Evolutionary conservation across 37 sponge, comb jelly and placozoan species (phyloP).

Genomic region (Haliclona indistincta): DNA sequence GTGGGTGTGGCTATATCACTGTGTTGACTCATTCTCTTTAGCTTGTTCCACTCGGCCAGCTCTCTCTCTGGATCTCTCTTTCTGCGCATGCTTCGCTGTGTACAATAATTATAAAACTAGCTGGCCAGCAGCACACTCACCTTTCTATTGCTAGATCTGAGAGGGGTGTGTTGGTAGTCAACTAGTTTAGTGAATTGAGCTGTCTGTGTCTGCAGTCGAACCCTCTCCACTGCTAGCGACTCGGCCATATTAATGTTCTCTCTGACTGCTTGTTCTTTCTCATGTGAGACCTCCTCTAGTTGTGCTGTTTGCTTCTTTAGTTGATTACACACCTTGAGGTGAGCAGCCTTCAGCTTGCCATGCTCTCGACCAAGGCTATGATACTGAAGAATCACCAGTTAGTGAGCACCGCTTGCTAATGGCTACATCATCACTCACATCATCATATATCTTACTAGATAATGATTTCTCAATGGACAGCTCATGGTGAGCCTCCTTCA

Average conservation of each 20-base stretch:
- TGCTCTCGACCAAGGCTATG: slow-evolving; percentile 46
- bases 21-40: too few relatives aligned
- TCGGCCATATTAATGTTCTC: slow-evolving; percentile 25
- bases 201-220: background rate
- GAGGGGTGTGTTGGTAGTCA: background rate
- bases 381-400: slow-evolving; percentile 17
- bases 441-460: slow-evolving; percentile 50
- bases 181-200: slow-evolving; percentile 6
- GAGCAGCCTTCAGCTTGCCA: slow-evolving; percentile 56
- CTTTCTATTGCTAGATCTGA: background rate
- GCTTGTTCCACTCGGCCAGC: slow-evolving; percentile 67
- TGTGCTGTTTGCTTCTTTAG: slow-evolving; percentile 6
- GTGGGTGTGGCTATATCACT: slow-evolving; percentile 8
- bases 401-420: background rate
- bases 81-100: too few relatives aligned
- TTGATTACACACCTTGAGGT: slow-evolving; percentile 64
- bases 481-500: slow-evolving; percentile 22
- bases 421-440: slow-evolving; percentile 32
- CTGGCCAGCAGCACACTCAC: slow-evolving; percentile 58
- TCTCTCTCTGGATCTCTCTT: slow-evolving; percentile 59
- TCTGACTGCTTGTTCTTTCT: slow-evolving; percentile 23
- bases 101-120: too few relatives aligned
- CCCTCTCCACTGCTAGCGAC: slow-evolving; percentile 5
- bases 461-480: slow-evolving; percentile 40
- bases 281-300: slow-evolving; percentile 16